Conservation (phyloP, 2,888 invertebrate species). For the Apodemia mormo region DNA sequence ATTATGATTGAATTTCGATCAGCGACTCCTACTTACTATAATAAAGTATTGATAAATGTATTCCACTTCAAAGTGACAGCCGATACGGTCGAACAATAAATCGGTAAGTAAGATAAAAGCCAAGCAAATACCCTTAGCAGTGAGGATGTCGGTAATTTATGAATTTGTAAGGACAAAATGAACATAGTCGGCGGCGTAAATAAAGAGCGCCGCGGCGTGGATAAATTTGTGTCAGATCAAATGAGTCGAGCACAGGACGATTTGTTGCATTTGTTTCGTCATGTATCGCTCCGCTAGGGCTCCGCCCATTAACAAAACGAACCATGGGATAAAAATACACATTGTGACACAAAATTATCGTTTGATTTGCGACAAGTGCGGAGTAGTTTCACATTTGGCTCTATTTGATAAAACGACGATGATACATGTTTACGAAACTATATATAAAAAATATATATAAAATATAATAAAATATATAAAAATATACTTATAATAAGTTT, state of each 20-base stretch:
- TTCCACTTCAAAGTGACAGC: constrained; percentile 67
- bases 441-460: no score
- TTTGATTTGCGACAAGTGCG: constrained; percentile 44
- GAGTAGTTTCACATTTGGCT: no score
- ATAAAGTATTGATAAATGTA: constrained; percentile 38
- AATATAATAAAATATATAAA: no score
- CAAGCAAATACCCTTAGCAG: constrained; percentile 54
- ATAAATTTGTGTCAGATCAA: constrained; percentile 82
- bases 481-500: no score
- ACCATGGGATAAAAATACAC: constrained; percentile 43
- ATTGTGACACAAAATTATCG: constrained; percentile 46
- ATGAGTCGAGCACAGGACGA: constrained; percentile 70
- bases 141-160: constrained; percentile 81
- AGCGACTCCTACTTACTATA: neutral
- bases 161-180: constrained; percentile 80
- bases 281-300: constrained; percentile 39
- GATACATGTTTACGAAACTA: no score
- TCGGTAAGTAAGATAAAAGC: constrained; percentile 71
- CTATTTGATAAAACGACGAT: no score
- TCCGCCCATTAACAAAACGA: constrained; percentile 45
- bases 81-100: constrained; percentile 68
- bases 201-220: constrained; percentile 71
- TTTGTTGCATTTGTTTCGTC: constrained; percentile 73
- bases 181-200: constrained; percentile 72
- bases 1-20: no score